Evolutionary conservation across 2,888 invertebrate genomes (phyloP), one percentile per base, ranked within the genome.

Genomic region (Tricholauxania praeusta): DNA sequence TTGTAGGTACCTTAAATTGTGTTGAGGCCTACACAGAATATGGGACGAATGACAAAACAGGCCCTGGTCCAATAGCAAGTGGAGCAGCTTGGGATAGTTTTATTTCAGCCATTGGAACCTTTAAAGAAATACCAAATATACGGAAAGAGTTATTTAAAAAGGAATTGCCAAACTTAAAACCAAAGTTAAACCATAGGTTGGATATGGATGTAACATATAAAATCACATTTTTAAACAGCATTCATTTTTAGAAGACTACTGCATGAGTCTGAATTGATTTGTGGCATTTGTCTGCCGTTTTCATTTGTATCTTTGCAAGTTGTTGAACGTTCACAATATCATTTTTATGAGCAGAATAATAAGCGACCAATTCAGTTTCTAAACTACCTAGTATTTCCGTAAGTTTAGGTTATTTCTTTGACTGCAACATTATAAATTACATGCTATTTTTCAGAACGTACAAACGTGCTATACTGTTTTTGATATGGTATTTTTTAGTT

Each of bases 401-500:
- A 59, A 76, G 75, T 74, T 3, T 1, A 2, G 19, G 10, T 48
- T 8, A 22, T 3, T 14, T 60, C 22, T 17, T 32, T 52, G 51
- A 55, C 48, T 22, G 14, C 19, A 17, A 62, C 17, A 62, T 64
- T 64, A 64, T 53, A 22, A 52, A 66, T 52, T 66, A 17, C 22
- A 12, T 62, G 19, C 2, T 14, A 22, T 73, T 55, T 49, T 74
- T 66, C 17, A 55, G 49, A 49, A 47, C 32, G 17, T 59, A 28
- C 17, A 39, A 5, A 7, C 70, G 71, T 48, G 75, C 73, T 7
- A 10, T 74, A 19, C 12, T 71, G 0, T 76, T 77, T 14, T 59
- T 78, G 17, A 51, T 79, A 49, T 79, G 79, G 79, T 78, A 73
- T 28, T 62, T 78, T 39, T 15, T 75, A 14, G 22, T 78, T 39